phyloP scores from a whole-genome alignment of 2,888 invertebrate genomes.

The Amblyjoppa proteus region DNA sequence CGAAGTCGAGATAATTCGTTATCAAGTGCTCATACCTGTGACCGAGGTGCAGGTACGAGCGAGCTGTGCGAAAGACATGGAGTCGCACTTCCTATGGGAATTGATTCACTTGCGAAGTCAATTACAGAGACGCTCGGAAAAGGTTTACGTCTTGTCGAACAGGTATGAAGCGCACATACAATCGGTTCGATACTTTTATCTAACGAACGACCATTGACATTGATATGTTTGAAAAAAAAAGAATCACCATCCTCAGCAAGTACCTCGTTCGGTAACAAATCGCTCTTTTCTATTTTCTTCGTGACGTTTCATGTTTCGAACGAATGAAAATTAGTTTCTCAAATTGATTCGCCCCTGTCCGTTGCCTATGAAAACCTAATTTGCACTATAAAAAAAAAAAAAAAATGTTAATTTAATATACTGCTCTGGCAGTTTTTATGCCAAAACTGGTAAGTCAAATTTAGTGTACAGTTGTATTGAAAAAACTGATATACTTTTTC shows the following conservation, averaged over 20 bases:
- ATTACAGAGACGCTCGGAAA: constrained; percentile 96
- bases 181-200: not conserved
- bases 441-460: too few species aligned
- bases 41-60: constrained; percentile 98
- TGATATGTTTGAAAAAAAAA: not conserved
- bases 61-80: constrained; percentile 97
- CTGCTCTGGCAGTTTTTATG: too few species aligned
- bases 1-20: constrained; percentile 98
- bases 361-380: not conserved
- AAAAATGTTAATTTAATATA: too few species aligned
- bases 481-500: too few species aligned
- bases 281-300: too few species aligned
- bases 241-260: not conserved
- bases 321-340: not conserved
- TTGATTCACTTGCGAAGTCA: constrained; percentile 97
- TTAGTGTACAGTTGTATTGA: too few species aligned
- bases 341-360: not conserved
- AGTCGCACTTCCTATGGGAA: constrained; percentile 99
- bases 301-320: too few species aligned
- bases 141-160: constrained; percentile 98
- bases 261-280: too few species aligned
- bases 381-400: too few species aligned
- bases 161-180: constrained; percentile 87
- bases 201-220: not conserved
- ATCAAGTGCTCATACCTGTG: constrained; percentile 98